A percentile compares a stretch with the other conserved stretches of the same genome.
phyloP scores from a whole-genome alignment of 2,113 vertebrate genomes.

The Aythya baeri region DNA sequence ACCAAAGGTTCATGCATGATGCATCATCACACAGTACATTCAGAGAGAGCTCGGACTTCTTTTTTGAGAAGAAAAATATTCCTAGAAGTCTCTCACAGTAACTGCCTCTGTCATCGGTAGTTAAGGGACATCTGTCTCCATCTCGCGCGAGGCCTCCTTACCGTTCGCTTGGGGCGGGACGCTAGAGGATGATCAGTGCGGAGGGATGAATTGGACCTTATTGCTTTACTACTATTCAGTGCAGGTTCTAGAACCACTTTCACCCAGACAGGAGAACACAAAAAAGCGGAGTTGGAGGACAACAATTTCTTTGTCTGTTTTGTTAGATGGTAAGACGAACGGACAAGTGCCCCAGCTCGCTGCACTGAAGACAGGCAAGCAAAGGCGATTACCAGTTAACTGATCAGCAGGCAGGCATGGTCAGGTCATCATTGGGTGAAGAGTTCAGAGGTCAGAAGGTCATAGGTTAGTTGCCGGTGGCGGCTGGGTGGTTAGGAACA shows the following conservation, averaged over 20 bases:
- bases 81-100: constrained; percentile 85
- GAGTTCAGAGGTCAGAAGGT: constrained; percentile 99
- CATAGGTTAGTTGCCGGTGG: constrained; percentile 99
- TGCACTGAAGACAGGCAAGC: constrained; percentile 89
- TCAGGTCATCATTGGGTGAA: constrained; percentile 99
- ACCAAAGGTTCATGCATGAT: constrained; percentile 88
- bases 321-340: constrained; percentile 90
- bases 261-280: constrained; percentile 80
- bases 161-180: constrained; percentile 80
- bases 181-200: constrained; percentile 81
- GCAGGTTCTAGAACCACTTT: constrained; percentile 89
- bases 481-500: constrained; percentile 99
- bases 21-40: constrained; percentile 89
- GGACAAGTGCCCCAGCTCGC: constrained; percentile 89
- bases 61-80: constrained; percentile 77
- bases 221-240: constrained; percentile 93
- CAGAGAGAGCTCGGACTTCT: constrained; percentile 83
- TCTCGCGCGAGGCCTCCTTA: constrained; percentile 81
- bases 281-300: constrained; percentile 82
- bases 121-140: constrained; percentile 80
- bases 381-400: constrained; percentile 97
- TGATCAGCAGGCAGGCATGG: constrained; percentile 98
- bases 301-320: constrained; percentile 85
- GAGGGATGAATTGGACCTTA: constrained; percentile 87
- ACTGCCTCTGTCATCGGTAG: constrained; percentile 84